A percentile compares a stretch with the other conserved stretches of the same genome.
Conservation (phyloP, 2,113 vertebrate genomes). For the Zosterops japonicus region DNA sequence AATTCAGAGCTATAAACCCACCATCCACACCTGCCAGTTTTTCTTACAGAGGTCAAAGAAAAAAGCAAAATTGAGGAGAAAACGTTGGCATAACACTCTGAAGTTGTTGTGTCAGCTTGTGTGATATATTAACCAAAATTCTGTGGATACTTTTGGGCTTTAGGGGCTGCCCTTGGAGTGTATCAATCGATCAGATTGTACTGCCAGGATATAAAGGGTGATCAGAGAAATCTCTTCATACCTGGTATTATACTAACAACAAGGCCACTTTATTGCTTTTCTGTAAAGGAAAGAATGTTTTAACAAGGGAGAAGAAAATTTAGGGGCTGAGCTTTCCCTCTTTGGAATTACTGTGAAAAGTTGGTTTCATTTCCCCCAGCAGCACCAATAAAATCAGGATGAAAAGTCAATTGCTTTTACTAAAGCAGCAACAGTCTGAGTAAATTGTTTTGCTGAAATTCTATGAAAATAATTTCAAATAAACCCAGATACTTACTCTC, state of each 20-base stretch:
- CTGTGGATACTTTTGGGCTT: background rate
- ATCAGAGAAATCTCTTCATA: background rate
- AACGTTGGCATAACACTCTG: background rate
- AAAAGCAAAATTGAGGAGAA: background rate
- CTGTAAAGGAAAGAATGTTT: background rate
- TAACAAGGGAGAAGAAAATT: background rate
- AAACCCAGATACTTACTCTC: background rate
- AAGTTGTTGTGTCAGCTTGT: background rate
- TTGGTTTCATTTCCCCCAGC: background rate
- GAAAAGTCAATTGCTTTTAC: background rate
- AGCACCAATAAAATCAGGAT: background rate
- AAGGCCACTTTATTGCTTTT: background rate
- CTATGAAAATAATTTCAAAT: background rate
- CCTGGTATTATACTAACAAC: background rate
- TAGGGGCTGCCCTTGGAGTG: background rate
- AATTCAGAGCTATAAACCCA: background rate
- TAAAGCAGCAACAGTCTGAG: background rate
- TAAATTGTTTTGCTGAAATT: background rate
- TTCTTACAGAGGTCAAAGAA: background rate
- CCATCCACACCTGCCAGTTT: background rate
- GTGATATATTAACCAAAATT: background rate
- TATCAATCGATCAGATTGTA: background rate
- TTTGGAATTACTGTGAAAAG: background rate
- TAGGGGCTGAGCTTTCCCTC: background rate
- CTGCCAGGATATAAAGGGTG: background rate